Percentiles rank a stretch among this genome's conserved stretches.
Evolutionary conservation across 2,113 vertebrate genomes (phyloP).

Genomic region (Embiotoca jacksoni): DNA sequence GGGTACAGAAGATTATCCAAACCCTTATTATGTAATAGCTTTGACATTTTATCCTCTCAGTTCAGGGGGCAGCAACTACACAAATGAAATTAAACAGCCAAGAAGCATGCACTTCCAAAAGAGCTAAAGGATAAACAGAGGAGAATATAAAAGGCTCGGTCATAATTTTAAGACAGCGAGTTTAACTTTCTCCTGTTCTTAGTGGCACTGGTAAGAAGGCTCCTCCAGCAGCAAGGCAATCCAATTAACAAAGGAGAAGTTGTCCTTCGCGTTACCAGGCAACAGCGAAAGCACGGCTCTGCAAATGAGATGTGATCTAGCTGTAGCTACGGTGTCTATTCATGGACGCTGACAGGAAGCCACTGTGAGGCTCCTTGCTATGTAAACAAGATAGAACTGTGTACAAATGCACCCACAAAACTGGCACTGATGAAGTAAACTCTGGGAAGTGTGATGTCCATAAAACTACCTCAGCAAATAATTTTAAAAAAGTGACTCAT

Average conservation of each 20-base stretch:
- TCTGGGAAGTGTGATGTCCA: constrained; percentile 36
- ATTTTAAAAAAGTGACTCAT: constrained; percentile 8
- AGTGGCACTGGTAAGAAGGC: constrained; percentile 40
- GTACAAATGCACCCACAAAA: constrained; percentile 45
- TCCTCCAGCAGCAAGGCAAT: constrained; percentile 61
- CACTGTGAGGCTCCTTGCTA: constrained; percentile 64
- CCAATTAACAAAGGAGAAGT: constrained; percentile 77
- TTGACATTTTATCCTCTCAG: constrained; percentile 47
- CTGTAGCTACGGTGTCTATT: constrained; percentile 67
- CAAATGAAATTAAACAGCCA: constrained; percentile 12
- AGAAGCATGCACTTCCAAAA: constrained; percentile 6
- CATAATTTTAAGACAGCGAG: constrained; percentile 43
- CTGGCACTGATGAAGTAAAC: constrained; percentile 17
- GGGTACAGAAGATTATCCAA: constrained; percentile 69
- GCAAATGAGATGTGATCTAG: constrained; percentile 69
- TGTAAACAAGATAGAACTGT: constrained; percentile 60
- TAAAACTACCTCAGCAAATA: constrained; percentile 39
- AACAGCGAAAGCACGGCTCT: constrained; percentile 69
- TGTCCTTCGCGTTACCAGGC: constrained; percentile 68
- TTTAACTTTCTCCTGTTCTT: constrained; percentile 48
- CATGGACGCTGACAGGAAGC: constrained; percentile 71
- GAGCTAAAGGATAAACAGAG: constrained; percentile 33
- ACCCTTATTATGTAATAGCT: constrained; percentile 63
- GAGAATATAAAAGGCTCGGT: constrained; percentile 8
- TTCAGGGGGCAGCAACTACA: constrained; percentile 31